Base-by-base conservation (phyloP, 2,797 vertebrate species). In the Hemitrygon akajei region DNA sequence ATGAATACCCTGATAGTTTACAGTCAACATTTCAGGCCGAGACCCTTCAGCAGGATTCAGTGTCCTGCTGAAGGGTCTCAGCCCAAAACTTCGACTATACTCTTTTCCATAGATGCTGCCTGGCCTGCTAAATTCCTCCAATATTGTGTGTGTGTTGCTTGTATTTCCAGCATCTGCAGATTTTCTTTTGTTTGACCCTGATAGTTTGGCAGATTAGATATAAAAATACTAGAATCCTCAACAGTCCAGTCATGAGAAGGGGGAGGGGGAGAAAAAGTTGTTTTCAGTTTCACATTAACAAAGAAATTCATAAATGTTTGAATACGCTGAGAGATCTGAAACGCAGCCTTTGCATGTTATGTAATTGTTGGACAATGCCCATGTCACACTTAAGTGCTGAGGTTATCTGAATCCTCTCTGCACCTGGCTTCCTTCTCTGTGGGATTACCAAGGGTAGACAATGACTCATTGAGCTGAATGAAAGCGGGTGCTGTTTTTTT, bases 351-450 rank as follows among this genome's bases (percentile, higher is more conserved):
- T 89, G 63, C 86, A 69, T 89, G 86, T 69, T 89, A 89, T 69
- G n/a, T 60, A 89, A 89, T 89, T 89, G 34, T 16, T 69, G 86
- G 86, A 89, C 86, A 89, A 89, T 89, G 60, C 18, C 63, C 60
- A 22, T 69, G 86, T 37, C 86, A 89, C 86, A 89, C 86, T 89
- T 89, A 63, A 89, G n/a, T 69, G 86, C 63, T 34, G 86, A 89
- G 60, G 82, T 69, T 89, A 89, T 89, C 63, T 16, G 86, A 89
- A 69, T 37, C 86, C 86, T 34, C 66, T 89, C 34, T 69, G 86
- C 86, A 89, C 86, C 86, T 89, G 86, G 86, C 86, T 37, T 69
- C 86, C 86, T n/a, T 89, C 66, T 69, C 86, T 89, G 30, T 89
- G 86, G 86, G 86, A 66, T 69, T 89, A 89, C 60, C 7, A 34